phyloP scores from a whole-genome alignment of 2,888 invertebrate species.

The Meandrusa payeni region DNA sequence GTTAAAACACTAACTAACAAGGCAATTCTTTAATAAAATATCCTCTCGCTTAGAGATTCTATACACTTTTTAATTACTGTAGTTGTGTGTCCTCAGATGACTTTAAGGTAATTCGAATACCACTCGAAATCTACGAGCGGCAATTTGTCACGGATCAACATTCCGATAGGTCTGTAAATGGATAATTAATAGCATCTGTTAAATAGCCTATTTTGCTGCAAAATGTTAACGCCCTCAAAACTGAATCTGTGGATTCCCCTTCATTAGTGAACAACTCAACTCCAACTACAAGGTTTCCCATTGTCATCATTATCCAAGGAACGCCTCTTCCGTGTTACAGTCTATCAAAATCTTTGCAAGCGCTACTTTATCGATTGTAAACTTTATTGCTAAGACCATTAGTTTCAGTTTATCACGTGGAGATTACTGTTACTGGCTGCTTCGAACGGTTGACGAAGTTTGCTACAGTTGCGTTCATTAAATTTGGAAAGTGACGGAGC shows the following conservation, averaged over 20 bases:
- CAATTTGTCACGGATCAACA: not conserved
- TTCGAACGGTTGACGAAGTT: conserved; percentile 14
- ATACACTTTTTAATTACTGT: too few species aligned
- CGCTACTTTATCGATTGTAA: not conserved
- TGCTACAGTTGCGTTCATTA: conserved; percentile 19
- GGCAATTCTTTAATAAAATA: too few species aligned
- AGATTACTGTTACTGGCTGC: not conserved
- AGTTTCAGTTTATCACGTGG: not conserved
- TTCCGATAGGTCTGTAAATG: conserved; percentile 1
- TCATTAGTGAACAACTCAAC: conserved; percentile 21
- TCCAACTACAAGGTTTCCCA: conserved; percentile 19
- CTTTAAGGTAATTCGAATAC: too few species aligned
- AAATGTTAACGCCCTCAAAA: conserved; percentile 4
- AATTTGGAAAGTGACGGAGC: conserved; percentile 12
- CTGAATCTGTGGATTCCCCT: conserved; percentile 4
- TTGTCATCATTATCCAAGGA: conserved; percentile 23
- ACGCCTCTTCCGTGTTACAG: conserved; percentile 21
- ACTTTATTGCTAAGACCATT: not conserved
- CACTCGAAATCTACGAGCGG: too few species aligned
- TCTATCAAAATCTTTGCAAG: conserved; percentile 12
- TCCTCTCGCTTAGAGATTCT: too few species aligned
- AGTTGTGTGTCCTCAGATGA: too few species aligned
- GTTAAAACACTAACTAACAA: too few species aligned
- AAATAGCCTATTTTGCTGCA: not conserved
- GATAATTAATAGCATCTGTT: conserved; percentile 13